These are phyloP conservation scores for Nasonia vitripennis DNA, from an alignment of 1,140 invertebrate species.

Conservation along the genomic window DNA sequence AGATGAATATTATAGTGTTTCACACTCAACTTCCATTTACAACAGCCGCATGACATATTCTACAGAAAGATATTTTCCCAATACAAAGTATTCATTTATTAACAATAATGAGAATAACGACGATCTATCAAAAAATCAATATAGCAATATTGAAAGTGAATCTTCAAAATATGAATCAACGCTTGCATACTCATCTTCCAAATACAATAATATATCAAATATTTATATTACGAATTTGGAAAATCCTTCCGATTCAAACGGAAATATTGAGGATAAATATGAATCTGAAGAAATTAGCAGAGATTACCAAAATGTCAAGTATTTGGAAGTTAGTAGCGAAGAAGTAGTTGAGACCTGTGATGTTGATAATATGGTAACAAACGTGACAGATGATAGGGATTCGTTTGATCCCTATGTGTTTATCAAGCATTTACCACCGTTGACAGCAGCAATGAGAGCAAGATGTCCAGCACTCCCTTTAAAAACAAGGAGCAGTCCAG, in stretches of 20 bases:
- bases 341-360: conserved; percentile 75
- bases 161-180: conserved; percentile 64
- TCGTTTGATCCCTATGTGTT: conserved; percentile 93
- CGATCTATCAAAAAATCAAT: conserved; percentile 61
- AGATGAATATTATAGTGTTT: conserved; percentile 69
- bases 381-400: conserved; percentile 85
- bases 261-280: conserved; percentile 66
- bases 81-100: conserved; percentile 62
- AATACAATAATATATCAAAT: conserved; percentile 58
- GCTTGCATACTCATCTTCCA: conserved; percentile 58
- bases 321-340: conserved; percentile 71
- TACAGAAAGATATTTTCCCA: conserved; percentile 62
- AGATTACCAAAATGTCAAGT: conserved; percentile 70
- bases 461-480: conserved; percentile 93
- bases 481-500: conserved; percentile 93
- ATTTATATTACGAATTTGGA: conserved; percentile 61
- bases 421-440: conserved; percentile 93
- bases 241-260: conserved; percentile 65
- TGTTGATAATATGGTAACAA: conserved; percentile 76
- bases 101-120: conserved; percentile 68
- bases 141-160: conserved; percentile 56
- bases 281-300: conserved; percentile 63
- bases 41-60: conserved; percentile 58
- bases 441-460: conserved; percentile 90
- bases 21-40: conserved; percentile 66